Percentiles rank a stretch among this genome's conserved stretches.
Conservation (phyloP, 2,888 invertebrate genomes). For the Pyrgus malvae region DNA sequence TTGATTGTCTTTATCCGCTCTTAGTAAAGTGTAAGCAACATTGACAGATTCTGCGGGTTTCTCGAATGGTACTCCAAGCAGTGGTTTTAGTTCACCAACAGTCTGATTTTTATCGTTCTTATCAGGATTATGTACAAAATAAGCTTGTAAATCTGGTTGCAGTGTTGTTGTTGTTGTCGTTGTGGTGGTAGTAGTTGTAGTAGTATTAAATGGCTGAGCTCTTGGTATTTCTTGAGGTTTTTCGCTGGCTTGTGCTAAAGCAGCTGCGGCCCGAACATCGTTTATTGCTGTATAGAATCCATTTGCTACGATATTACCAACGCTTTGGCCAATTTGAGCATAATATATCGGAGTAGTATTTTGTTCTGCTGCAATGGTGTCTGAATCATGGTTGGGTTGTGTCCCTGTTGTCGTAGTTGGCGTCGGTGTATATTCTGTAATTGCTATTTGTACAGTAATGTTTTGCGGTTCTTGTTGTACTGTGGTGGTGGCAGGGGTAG, state of each 20-base stretch:
- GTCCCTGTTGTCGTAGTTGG: constrained; percentile 57
- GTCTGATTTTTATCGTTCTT: constrained; percentile 51
- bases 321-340: constrained; percentile 68
- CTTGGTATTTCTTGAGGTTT: constrained; percentile 65
- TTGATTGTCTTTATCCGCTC: constrained; percentile 56
- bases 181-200: constrained; percentile 45
- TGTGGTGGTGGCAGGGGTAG: constrained; percentile 52
- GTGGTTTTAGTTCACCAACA: constrained; percentile 53
- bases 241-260: constrained; percentile 81
- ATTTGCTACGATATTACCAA: constrained; percentile 60
- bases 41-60: constrained; percentile 63
- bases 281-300: constrained; percentile 83
- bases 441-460: constrained; percentile 48
- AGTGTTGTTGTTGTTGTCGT: constrained; percentile 42
- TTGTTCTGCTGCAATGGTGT: constrained; percentile 47
- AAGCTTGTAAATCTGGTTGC: constrained; percentile 43
- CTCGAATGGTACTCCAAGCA: constrained; percentile 59
- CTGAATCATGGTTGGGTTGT: constrained; percentile 56
- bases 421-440: constrained; percentile 51
- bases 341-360: constrained; percentile 71
- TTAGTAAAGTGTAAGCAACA: constrained; percentile 63
- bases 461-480: constrained; percentile 50
- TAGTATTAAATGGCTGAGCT: constrained; percentile 20
- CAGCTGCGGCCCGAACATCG: constrained; percentile 83
- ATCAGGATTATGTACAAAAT: constrained; percentile 51